Base-by-base conservation (phyloP, 2,797 vertebrate genomes). In the Coregonus ussuriensis region DNA sequence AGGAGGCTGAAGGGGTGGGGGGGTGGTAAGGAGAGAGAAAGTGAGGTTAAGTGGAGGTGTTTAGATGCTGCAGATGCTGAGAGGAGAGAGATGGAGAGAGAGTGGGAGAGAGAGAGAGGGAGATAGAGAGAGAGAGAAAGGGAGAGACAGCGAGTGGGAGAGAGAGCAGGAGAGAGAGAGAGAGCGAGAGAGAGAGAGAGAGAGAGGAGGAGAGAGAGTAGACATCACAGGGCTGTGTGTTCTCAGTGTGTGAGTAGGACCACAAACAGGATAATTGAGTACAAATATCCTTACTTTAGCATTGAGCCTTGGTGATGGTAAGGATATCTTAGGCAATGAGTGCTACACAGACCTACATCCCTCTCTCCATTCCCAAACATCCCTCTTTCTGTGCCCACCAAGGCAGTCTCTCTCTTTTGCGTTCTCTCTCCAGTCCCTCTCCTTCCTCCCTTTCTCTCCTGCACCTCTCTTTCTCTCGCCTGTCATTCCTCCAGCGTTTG, bases 41-140 rank as follows among this genome's bases (percentile, higher is more conserved):
- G 91, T 93, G 92, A 94, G 92, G 92, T 94, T 94, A 94, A 95
- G 93, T 94, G 92, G 91, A 85, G 90, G 90, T 93, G 84, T 88
- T 89, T 94, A 93, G 91, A 94, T 92, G 89, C 91, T 93, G 90
- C 91, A 91, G 89, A 94, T 93, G 83, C 91, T 90, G 91, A 93
- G 91, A 88, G 91, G 91, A 35, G 35, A 74, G 3, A n/a, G 56
- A 9, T 6, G 0, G 41, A 41, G 41, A 9, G 41, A 2, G 41
- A 41, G 41, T 2, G 41, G 0, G 6, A 9, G 41, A 0, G 41
- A 41, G 41, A 9, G 41, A 0, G 41, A 41, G 41, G 0, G 41
- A 9, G 37, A 0, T 7, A 9, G 41, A 11, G 41, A 41, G 7
- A 41, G 7, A 41, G 41, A 9, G 41, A 2, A 7, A 41, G 41